Base-by-base conservation (phyloP, 2,113 vertebrate genomes). In the Amphiprion percula region DNA sequence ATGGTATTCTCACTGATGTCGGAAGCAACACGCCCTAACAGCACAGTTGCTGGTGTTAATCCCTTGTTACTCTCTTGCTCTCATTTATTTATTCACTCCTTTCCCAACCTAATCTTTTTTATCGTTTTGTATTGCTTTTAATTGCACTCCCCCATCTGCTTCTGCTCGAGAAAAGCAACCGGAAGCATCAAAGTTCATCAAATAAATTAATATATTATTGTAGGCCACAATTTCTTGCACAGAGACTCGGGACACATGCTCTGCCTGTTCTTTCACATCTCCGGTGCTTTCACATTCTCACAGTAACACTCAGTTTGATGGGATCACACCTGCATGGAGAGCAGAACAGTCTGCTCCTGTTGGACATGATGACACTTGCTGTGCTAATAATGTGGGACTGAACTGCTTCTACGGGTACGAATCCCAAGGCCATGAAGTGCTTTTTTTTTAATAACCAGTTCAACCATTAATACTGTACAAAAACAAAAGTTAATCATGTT, bases 241-340 rank as follows among this genome's bases (percentile, higher is more conserved):
- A 14, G 11, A 68, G 30, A 55, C 68, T 3, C 5, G 17, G 70
- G 24, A 52, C 24, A 10, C 58, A 14, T 67, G 0, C 14, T 21
- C 39, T 53, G 64, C 28, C 58, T 71, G 55, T 69, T 71, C 62
- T 49, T 89, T 87, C 82, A 68, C 88, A 88, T 84, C 84, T 89
- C 68, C 84, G 71, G 85, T 59, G 53, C 61, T 75, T 71, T 87
- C 82, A 28, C 47, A 37, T 74, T 86, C 78, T 82, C 86, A 68
- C 90, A 71, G 80, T 74, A 70, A 74, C 90, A 72, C 53, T 65
- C 21, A 41, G 54, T 26, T 55, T 54, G 84, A 84, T 72, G 68
- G 88, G 75, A 85, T 92, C 84, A 79, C 86, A 91, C 88, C 85
- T 90, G 84, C 76, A 66, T 69, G 76, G 15, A 12, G 77, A 80